Evolutionary conservation across 2,888 invertebrate species (phyloP), one percentile per base, ranked within the genome.

Genomic region (Aleiodes testaceus): DNA sequence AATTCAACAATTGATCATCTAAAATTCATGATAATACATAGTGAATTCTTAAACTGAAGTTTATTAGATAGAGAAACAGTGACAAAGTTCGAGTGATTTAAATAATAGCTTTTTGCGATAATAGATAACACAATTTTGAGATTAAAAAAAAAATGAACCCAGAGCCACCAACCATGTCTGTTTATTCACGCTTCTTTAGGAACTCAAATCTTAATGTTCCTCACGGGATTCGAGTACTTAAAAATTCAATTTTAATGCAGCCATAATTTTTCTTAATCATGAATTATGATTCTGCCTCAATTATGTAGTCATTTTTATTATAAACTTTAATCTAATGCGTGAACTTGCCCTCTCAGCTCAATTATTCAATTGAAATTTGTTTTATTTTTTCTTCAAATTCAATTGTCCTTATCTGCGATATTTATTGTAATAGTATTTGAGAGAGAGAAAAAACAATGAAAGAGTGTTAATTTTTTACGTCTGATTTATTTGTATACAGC

Each of bases 361-460:
- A 53, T 26, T 26, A 26, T n/a, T 30, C 22, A n/a, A 30, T 53
- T 53, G 14, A 26, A 3, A n/a, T 22, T 22, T 52, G 20, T 52
- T 52, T 52, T 36, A 9, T 36, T 36, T 36, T 26, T 4, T 26
- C 26, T 3, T 3, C 36, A 36, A 36, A 36, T 36, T 36, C 36
- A 53, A n/a, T 53, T 53, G 67, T 72, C 68, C 30, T 63, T 47
- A 4, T 55, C 61, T 59, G 52, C 44, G 36, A 61, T 66, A 59
- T 64, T 64, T 63, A 65, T 65, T 65, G 30, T 26, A 55, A 45
- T 50, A n/a, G 26, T 26, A 26, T 26, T 26, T 50, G 36, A 47
- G 16, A 55, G 20, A n/a, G 12, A 44, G 50, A 44, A 67, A 5
- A 42, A 30, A 11, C 14, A 30, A 9, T 3, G 3, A 26, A 26